Base-by-base conservation (phyloP, 2,888 invertebrate species). In the Drosophila quinaria region DNA sequence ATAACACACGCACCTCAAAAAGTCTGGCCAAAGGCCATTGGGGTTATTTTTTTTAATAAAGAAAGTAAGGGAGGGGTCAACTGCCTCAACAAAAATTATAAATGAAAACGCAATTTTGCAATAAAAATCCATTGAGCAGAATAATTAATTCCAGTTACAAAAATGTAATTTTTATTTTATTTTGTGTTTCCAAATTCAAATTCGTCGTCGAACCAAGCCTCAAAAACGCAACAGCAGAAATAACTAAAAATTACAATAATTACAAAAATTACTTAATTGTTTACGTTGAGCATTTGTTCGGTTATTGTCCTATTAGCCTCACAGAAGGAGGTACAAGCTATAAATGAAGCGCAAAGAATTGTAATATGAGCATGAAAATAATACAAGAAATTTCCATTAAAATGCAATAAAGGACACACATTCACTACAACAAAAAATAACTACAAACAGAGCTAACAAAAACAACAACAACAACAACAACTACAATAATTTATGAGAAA, bases 61-160 rank as follows among this genome's bases (percentile, higher is more conserved):
- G 49, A 11, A 11, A 17, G 15, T 17, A 11, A 4, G 17, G 50
- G 35, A 56, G 37, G 17, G 31, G 47, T 46, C 25, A 60, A 64
- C 31, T 41, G 41, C 22, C 15, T 4, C 10, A 35, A 49, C 61
- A 63, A 58, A 72, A 74, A 80, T 80, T 74, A 63, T 65, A 68
- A 80, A 80, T 75, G 73, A 65, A 82, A 85, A 85, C 85, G 85
- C 85, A 84, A 85, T 80, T 85, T 85, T 73, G 85, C 85, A 80
- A 85, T 85, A 85, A 85, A 85, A 85, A 82, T 59, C 78, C 80
- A 80, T 80, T 80, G 80, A 72, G 65, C 49, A 61, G 50, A 72
- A 60, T 68, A 70, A 71, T 75, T 54, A 67, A 50, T 52, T 46
- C 22, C 4, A 50, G 62, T 11, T 22, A 17, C 42, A 11, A 5